Evolutionary conservation across 1,140 invertebrate species (phyloP).

Genomic region (Kradibia gibbosae): DNA sequence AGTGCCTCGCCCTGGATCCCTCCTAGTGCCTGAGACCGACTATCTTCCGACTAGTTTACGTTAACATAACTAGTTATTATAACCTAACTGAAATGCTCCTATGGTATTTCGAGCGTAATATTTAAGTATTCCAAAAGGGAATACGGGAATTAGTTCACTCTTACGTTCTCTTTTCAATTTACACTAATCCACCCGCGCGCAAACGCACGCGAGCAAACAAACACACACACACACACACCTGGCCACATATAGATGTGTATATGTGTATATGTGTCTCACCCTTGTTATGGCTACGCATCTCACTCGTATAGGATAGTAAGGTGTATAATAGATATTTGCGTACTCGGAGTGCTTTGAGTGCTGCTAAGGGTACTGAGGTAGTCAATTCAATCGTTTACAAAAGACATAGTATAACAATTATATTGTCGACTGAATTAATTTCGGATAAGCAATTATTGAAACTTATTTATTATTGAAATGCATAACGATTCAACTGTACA

Average conservation of each 20-base stretch:
- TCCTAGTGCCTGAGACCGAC: conserved; percentile 72
- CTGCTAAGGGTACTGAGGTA: not conserved
- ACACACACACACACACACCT: too few species aligned
- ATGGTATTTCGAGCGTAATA: too few species aligned
- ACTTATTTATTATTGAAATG: not conserved
- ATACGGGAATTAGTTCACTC: not conserved
- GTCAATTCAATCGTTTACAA: not conserved
- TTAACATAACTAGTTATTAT: not conserved
- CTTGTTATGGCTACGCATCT: not conserved
- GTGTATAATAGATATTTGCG: conserved; percentile 1
- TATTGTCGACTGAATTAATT: not conserved
- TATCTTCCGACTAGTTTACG: not conserved
- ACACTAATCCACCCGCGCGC: too few species aligned
- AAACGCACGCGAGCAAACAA: too few species aligned
- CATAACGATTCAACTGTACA: too few species aligned
- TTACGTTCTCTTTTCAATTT: too few species aligned
- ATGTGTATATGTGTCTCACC: too few species aligned
- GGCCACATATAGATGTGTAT: too few species aligned
- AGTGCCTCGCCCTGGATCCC: conserved; percentile 87
- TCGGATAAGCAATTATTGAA: not conserved
- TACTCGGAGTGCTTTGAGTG: too few species aligned
- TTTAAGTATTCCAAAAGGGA: not conserved
- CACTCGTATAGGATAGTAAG: not conserved
- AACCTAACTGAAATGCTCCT: not conserved
- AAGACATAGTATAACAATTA: not conserved